Base-by-base conservation (phyloP, 1,140 invertebrate genomes). In the Hyles vespertilio region DNA sequence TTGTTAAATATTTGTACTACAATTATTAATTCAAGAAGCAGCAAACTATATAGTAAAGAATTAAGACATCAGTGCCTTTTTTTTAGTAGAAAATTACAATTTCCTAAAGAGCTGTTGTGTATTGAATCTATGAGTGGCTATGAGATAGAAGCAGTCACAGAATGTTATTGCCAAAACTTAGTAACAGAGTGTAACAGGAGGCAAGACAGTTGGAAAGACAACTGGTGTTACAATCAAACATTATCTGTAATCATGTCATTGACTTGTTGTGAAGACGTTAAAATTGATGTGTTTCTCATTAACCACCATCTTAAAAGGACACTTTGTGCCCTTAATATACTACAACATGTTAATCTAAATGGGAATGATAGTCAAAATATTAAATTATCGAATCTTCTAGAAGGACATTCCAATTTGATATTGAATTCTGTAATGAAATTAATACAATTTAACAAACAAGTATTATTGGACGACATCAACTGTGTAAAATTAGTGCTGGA, bases 131-230 rank as follows among this genome's bases (percentile, higher is more conserved):
- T 70, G 61, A 67, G 74, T 72, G 54, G 58, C 5, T 56, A 47
- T 60, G 77, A 87, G 72, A 79, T 87, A 56, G 69, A 86, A 59
- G 63, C 63, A 32, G n/a, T 87, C n/a, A 55, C 56, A 9, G 58
- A 77, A n/a, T 79, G 57, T 56, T 88, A 79, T 56, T 61, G 52
- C 36, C 52, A 65, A 56, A 63, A 79, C 9, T 79, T 86, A 50
- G 32, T 79, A 56, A 32, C 11, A 56, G 59, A 65, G 33, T 54
- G 72, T 44, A 22, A 75, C 58, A 65, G 22, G 34, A 51, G 50
- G 1, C 36, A 62, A 49, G 48, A 3, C 7, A 58, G 51, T 55
- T 49, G 76, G 10, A 57, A 63, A 53, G 68, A 79, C 55, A 72
- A 71, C 52, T 79, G 70, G 72, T 71, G 66, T 61, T 84, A 75